Percentiles rank a stretch among this genome's conserved stretches.
Conservation (phyloP, 1,140 invertebrate species). For the Drosophila ogumai region DNA sequence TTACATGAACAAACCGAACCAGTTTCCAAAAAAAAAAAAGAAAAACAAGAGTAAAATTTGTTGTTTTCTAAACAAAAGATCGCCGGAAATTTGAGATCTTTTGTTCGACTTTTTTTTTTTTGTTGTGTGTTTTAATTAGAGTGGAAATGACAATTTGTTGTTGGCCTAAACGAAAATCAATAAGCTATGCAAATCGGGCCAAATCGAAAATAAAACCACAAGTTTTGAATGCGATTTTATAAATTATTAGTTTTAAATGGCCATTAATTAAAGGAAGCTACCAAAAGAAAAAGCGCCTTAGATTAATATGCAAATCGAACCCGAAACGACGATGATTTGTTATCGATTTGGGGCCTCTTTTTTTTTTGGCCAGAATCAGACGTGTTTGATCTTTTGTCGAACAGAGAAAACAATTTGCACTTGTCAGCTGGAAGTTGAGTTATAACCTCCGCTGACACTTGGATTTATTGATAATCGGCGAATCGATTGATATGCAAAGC, state of each 20-base stretch:
- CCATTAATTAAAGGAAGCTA: constrained; percentile 76
- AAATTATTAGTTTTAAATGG: constrained; percentile 82
- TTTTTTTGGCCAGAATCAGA: constrained; percentile 37
- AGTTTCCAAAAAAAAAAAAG: constrained; percentile 46
- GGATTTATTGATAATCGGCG: constrained; percentile 39
- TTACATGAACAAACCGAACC: constrained; percentile 59
- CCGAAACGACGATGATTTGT: constrained; percentile 62
- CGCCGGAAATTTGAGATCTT: constrained; percentile 76
- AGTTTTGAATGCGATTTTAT: constrained; percentile 72
- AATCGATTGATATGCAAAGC: constrained; percentile 27
- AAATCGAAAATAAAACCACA: constrained; percentile 28
- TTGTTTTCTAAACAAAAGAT: constrained; percentile 54
- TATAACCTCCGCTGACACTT: constrained; percentile 45
- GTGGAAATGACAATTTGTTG: constrained; percentile 73
- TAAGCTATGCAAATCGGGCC: constrained; percentile 72
- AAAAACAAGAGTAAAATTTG: constrained; percentile 13
- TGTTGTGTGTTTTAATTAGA: constrained; percentile 78
- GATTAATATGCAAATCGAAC: constrained; percentile 70
- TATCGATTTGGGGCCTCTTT: constrained; percentile 39
- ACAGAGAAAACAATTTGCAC: constrained; percentile 80
- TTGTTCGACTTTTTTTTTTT: constrained; percentile 40
- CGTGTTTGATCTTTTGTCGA: constrained; percentile 80
- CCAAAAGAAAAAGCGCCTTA: constrained; percentile 31
- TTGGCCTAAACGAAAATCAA: constrained; percentile 58
- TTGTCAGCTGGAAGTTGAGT: constrained; percentile 68